phyloP scores from a whole-genome alignment of 2,113 vertebrate genomes.

The Chlamydotis undulata region DNA sequence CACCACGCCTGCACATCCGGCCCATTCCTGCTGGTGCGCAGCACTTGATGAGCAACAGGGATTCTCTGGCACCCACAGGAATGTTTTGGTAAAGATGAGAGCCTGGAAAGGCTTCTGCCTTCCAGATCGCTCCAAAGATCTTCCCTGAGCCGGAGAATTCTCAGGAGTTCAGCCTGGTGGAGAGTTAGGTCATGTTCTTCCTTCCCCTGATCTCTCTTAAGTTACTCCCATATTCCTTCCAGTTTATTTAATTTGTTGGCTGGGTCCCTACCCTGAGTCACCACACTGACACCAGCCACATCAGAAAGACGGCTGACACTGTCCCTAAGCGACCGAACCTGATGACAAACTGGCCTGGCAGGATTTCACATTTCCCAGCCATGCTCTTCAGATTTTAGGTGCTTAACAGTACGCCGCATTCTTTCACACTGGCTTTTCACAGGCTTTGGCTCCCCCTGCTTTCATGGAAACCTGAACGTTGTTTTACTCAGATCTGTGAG shows the following conservation, averaged over 20 bases:
- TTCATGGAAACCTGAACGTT: accelerated
- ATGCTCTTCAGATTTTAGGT: neutral
- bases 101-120: neutral
- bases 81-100: neutral
- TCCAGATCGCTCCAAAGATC: neutral
- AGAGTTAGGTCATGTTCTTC: neutral
- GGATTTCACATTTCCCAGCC: neutral
- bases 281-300: neutral
- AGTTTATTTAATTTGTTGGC: neutral
- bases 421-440: neutral
- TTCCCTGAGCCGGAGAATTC: neutral
- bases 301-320: neutral
- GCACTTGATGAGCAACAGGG: neutral
- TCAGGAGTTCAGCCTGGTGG: neutral
- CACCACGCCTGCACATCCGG: neutral
- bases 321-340: accelerated
- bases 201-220: neutral
- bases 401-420: neutral
- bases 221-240: neutral
- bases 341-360: neutral
- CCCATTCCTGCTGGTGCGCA: neutral
- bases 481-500: neutral
- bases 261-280: neutral
- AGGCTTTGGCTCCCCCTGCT: neutral
- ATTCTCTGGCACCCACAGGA: neutral